Evolutionary conservation across 2,113 vertebrate genomes (phyloP), one percentile per base, ranked within the genome.

Genomic region (Narcine bancroftii): DNA sequence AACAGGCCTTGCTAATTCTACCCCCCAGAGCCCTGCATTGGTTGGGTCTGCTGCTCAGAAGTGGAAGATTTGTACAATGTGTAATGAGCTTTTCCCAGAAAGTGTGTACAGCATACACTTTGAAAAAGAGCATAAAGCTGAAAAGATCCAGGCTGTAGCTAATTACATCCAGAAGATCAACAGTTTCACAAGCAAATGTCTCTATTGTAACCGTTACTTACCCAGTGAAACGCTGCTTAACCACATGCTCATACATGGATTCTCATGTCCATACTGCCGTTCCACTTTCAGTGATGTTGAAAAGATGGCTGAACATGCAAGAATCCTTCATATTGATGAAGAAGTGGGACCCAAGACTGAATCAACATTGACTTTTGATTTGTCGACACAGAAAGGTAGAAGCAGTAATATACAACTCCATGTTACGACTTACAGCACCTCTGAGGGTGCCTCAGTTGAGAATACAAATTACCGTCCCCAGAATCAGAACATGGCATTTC

Each of bases 81-180:
- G 98, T 95, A 99, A 99, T 0, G 98, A 99, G 96, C 97, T 99
- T 85, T 99, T 99, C 93, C 99, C 99, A 19, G 99, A 99, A 94
- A 99, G 99, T 0, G 98, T 99, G 85, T 99, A 99, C 94, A 98
- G 98, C 42, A 96, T 97, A 92, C 99, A 99, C 94, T 99, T 99
- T 92, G 98, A 99, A 94, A 99, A 99, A 93, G 98, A 99, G 94
- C 98, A 99, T 95, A 99, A 99, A 95, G 98, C 99, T 0, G 98
- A 99, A 95, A 99, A 99, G 95, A 98, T 99, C 76, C 98, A 98
- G 0, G 99, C 99, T 0, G 98, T 99, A 85, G 99, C 99, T 94
- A 99, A 99, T 95, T 99, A 99, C 95, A 99, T 99, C 93, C 99
- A 99, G 99, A 99, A 99, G 95, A 99, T 99, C 95, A 98, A 99